A percentile compares a stretch with the other conserved stretches of the same genome.
phyloP scores from a whole-genome alignment of 2,113 vertebrate genomes.

The Leuciscus idus region DNA sequence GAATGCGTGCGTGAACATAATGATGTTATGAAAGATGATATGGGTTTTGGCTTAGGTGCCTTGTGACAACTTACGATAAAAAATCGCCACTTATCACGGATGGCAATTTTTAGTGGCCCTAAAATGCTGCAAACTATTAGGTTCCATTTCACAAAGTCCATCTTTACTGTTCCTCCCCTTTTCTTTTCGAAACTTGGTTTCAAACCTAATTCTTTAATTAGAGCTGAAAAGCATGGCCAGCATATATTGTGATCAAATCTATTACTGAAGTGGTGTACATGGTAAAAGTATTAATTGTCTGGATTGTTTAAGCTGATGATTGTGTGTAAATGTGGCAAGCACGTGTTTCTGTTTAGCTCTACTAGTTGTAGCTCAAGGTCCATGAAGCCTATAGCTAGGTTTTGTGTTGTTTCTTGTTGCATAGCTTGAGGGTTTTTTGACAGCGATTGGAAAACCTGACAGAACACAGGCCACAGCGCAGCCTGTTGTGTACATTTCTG shows the following conservation, averaged over 20 bases:
- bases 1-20: slow-evolving; percentile 40
- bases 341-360: slow-evolving; percentile 58
- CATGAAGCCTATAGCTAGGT: slow-evolving; percentile 49
- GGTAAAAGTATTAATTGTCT: slow-evolving; percentile 61
- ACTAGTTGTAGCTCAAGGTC: slow-evolving; percentile 51
- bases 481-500: slow-evolving; percentile 88
- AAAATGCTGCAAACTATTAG: slow-evolving; percentile 99
- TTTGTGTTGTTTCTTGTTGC: slow-evolving; percentile 61
- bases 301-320: slow-evolving; percentile 58
- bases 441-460: slow-evolving; percentile 80
- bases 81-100: slow-evolving; percentile 93
- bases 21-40: slow-evolving; percentile 76
- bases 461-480: slow-evolving; percentile 79
- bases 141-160: slow-evolving; percentile 90
- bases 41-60: slow-evolving; percentile 94
- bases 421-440: slow-evolving; percentile 75
- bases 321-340: slow-evolving; percentile 62
- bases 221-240: slow-evolving; percentile 77
- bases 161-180: slow-evolving; percentile 76
- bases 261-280: slow-evolving; percentile 60
- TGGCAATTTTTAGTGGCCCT: slow-evolving; percentile 99
- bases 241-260: slow-evolving; percentile 65
- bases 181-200: slow-evolving; percentile 73
- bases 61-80: slow-evolving; percentile 87
- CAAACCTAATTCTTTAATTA: slow-evolving; percentile 73